Percentiles rank a stretch among this genome's conserved stretches.
phyloP scores from a whole-genome alignment of 2,888 invertebrate species.

The Nineta flava region DNA sequence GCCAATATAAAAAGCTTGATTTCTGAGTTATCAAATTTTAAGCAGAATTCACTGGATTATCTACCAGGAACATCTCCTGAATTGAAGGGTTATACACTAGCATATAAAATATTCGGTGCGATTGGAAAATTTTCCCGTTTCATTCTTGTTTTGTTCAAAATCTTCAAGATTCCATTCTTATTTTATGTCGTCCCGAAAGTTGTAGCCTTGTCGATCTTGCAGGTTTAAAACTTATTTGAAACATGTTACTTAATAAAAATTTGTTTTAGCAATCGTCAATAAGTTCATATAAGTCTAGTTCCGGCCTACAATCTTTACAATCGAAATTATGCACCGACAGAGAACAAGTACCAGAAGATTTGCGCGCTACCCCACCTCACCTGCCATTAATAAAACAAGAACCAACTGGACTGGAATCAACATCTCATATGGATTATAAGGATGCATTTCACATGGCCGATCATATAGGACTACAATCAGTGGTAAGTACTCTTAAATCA shows the following conservation, averaged over 20 bases:
- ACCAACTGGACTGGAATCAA: slow-evolving; percentile 28
- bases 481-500: slow-evolving; percentile 3
- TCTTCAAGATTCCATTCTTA: no score
- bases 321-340: slow-evolving; percentile 43
- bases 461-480: slow-evolving; percentile 17
- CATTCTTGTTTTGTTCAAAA: no score
- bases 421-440: slow-evolving; percentile 25
- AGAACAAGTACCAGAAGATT: slow-evolving; percentile 34
- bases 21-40: no score
- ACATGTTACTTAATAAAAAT: slow-evolving; percentile 4
- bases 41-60: no score
- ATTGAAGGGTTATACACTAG: no score
- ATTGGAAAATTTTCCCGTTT: no score
- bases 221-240: background rate
- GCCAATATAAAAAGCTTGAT: no score
- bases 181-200: no score
- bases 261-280: slow-evolving; percentile 38
- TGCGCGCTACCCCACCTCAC: slow-evolving; percentile 35
- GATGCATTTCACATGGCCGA: slow-evolving; percentile 30
- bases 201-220: no score
- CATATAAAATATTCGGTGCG: no score
- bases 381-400: slow-evolving; percentile 45
- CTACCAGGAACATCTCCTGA: no score
- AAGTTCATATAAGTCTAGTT: slow-evolving; percentile 49
- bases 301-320: slow-evolving; percentile 23